phyloP scores from a whole-genome alignment of 2,113 vertebrate species.

The Pelodiscus sinensis region DNA sequence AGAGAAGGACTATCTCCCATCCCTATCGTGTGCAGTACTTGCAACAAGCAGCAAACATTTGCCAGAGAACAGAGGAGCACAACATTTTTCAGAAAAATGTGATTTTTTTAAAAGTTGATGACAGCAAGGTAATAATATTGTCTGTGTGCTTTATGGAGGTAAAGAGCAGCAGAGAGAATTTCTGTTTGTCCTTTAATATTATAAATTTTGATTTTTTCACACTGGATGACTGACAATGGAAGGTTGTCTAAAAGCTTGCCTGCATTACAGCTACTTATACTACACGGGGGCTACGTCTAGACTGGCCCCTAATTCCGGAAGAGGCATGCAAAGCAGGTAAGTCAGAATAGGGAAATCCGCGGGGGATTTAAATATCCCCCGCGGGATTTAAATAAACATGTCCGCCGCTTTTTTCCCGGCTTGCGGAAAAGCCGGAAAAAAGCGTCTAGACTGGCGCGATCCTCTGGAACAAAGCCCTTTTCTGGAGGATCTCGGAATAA shows the following conservation, averaged over 20 bases:
- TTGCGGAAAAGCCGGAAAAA: too few relatives aligned
- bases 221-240: fast-evolving
- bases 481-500: too few relatives aligned
- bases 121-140: fast-evolving
- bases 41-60: not conserved
- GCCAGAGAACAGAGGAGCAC: not conserved
- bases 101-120: not conserved
- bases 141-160: not conserved
- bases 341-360: too few relatives aligned
- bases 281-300: too few relatives aligned
- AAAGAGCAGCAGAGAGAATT: not conserved
- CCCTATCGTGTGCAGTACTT: not conserved
- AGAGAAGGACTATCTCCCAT: not conserved
- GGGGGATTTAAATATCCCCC: too few relatives aligned
- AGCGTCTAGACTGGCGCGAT: too few relatives aligned
- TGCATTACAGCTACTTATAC: not conserved
- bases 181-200: not conserved
- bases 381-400: too few relatives aligned
- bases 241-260: not conserved
- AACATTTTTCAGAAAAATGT: not conserved
- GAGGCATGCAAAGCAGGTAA: too few relatives aligned
- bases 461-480: too few relatives aligned
- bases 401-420: too few relatives aligned
- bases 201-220: not conserved
- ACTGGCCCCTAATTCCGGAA: too few relatives aligned